Evolutionary conservation across 2,113 vertebrate species (phyloP), one percentile per base, ranked within the genome.

Genomic region (Brachypodius melanocephalos): DNA sequence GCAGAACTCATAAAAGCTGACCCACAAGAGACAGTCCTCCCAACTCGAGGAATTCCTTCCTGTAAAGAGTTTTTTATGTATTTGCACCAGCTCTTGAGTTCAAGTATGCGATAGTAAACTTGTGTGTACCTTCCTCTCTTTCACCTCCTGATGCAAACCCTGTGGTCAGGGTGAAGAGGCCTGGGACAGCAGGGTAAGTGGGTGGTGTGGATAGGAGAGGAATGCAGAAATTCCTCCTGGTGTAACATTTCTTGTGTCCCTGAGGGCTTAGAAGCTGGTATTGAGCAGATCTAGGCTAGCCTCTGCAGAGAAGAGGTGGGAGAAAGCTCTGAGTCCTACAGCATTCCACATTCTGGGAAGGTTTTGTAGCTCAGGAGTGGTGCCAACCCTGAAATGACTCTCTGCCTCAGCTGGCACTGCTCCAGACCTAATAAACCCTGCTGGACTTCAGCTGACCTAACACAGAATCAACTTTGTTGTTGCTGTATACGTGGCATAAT

Each of bases 341-440:
- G 48, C 5, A 14, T n/a, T 78, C 11, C 21, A 63, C 11, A 8
- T 81, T 91, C 57, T 82, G 62, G 71, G 58, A 42, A 73, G 66
- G 52, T 48, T 87, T 67, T 63, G 20, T 51, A 28, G 88, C 49
- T 85, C 7, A 4, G 73, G 43, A 84, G 48, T 2, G 1, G 24
- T 87, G 89, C 61, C 84, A 94, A 0, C 6, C 4, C 36, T 36
- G 69, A 65, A 28, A 76, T 93, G 82, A 91, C 85, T 45, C 55
- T 0, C 0, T 85, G 67, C 71, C 59, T 62, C 1, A 3, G 20
- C 0, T 88, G 95, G 88, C 90, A 22, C 34, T 54, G 32, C 79
- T 92, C 88, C 95, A 96, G 85, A 31, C 75, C 81, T 82, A 48
- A 85, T 88, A 85, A 95, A 90, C 45, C 38, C 67, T 66, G 42